Base-by-base conservation (phyloP, 2,797 vertebrate genomes). In the Galago senegalensis region DNA sequence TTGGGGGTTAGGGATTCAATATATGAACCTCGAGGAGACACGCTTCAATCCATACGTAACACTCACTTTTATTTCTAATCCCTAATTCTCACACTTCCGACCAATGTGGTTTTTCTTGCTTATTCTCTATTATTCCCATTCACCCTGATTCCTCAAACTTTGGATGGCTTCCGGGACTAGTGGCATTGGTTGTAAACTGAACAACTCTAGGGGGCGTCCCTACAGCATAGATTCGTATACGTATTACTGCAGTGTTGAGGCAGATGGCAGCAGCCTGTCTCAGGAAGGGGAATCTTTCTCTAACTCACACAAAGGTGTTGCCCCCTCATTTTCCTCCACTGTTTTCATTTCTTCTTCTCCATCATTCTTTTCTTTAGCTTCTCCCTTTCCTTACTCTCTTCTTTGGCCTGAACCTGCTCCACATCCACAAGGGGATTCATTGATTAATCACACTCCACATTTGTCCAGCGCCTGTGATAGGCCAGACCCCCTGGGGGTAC, bases 191-290 rank as follows among this genome's bases (percentile, higher is more conserved):
- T 49, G 65, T 58, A 60, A 58, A 37, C 76, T 6, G 63, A 84
- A 56, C 43, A 56, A 3, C 61, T 80, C 29, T 3, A 21, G 82
- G 27, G n/a, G 11, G 2, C 16, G 0, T n/a, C 29, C 37, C 11
- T 5, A 10, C 46, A 82, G 23, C 20, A 1, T 9, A 43, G 21
- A 27, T 49, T 49, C 43, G 4, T 5, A 0, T 17, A 2, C 17
- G 3, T 34, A 17, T 34, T 40, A 8, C 1, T 12, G 29, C 27
- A 27, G 2, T 20, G 7, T 27, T 29, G 43, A 69, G 46, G 61
- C 21, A 46, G 37, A 29, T 10, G 60, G 16, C 29, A 49, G 31
- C 63, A 31, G 40, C 7, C 3, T 18, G 23, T 63, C 60, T 20
- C 21, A 91, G 43, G 29, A 79, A 69, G 37, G 21, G 25, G 34